phyloP scores from a whole-genome alignment of 2,113 vertebrate species.

The Megaleporinus macrocephalus region DNA sequence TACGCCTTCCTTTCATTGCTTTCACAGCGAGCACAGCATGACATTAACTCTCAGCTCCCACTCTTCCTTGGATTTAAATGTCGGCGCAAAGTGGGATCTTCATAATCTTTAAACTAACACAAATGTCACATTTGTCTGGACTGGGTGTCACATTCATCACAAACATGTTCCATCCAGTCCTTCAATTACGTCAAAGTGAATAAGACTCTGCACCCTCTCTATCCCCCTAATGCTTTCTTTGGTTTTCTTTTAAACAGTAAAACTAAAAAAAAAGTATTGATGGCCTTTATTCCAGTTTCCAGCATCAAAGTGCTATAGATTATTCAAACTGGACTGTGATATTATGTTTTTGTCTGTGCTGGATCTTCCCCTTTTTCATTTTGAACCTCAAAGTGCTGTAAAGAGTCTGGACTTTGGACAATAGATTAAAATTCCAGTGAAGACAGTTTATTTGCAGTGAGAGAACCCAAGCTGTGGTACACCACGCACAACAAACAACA shows the following conservation, averaged over 20 bases:
- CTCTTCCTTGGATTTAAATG: not conserved
- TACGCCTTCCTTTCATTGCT: not conserved
- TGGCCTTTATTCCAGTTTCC: not conserved
- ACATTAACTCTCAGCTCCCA: not conserved
- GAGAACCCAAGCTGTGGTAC: slow-evolving; percentile 65
- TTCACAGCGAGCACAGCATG: slow-evolving; percentile 15
- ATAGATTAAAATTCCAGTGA: slow-evolving; percentile 76
- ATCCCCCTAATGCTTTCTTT: not conserved
- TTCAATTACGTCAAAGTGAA: not conserved
- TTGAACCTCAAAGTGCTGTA: slow-evolving; percentile 53
- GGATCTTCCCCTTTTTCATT: slow-evolving; percentile 49
- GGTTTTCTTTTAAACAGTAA: not conserved
- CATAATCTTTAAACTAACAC: slow-evolving; percentile 17
- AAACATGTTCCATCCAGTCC: not conserved
- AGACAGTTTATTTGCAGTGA: slow-evolving; percentile 64
- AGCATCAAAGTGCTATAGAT: not conserved
- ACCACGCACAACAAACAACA: slow-evolving; percentile 17
- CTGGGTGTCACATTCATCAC: not conserved
- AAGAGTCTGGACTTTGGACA: slow-evolving; percentile 67
- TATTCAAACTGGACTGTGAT: not conserved
- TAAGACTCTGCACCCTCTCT: not conserved
- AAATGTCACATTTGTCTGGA: not conserved
- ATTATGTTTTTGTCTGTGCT: slow-evolving; percentile 30
- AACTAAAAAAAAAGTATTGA: not conserved
- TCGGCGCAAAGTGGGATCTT: not conserved